phyloP scores from a whole-genome alignment of 2,888 invertebrate genomes.

The Drosophila maculinotata region DNA sequence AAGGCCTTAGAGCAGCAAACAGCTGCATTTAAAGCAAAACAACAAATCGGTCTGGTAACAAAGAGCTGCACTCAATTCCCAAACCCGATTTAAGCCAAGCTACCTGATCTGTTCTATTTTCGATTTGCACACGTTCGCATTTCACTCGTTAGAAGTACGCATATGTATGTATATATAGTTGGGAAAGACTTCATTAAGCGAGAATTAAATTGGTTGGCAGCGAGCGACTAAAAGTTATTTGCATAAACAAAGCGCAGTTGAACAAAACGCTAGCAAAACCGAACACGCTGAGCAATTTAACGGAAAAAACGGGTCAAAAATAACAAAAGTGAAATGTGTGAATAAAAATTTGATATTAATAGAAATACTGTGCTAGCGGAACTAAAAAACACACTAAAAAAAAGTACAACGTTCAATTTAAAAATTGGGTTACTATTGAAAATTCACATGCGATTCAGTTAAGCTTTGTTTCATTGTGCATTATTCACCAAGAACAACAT shows the following conservation, averaged over 20 bases:
- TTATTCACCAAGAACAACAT: conserved; percentile 19
- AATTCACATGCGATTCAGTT: background rate
- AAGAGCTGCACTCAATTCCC: no score
- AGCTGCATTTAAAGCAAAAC: background rate
- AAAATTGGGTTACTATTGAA: conserved; percentile 38
- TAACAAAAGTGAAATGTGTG: conserved; percentile 42
- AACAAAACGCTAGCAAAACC: conserved; percentile 45
- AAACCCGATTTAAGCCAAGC: conserved; percentile 5
- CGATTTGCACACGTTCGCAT: conserved; percentile 25
- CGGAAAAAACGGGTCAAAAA: conserved; percentile 18
- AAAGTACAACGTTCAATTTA: conserved; percentile 37
- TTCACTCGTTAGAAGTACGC: background rate
- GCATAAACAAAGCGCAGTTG: conserved; percentile 60
- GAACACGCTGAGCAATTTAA: conserved; percentile 40
- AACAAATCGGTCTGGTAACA: background rate
- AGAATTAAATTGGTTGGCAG: conserved; percentile 47
- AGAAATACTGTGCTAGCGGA: conserved; percentile 39
- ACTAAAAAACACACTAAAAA: background rate
- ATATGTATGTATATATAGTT: conserved; percentile 3
- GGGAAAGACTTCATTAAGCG: conserved; percentile 48
- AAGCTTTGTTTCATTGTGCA: conserved; percentile 40
- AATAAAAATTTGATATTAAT: conserved; percentile 64
- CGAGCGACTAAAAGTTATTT: conserved; percentile 48
- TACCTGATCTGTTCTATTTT: conserved; percentile 1
- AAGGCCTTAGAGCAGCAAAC: background rate